Evolutionary conservation across 1,140 invertebrate genomes (phyloP), one percentile per base, ranked within the genome.

Genomic region (Drosophila fuyamai): DNA sequence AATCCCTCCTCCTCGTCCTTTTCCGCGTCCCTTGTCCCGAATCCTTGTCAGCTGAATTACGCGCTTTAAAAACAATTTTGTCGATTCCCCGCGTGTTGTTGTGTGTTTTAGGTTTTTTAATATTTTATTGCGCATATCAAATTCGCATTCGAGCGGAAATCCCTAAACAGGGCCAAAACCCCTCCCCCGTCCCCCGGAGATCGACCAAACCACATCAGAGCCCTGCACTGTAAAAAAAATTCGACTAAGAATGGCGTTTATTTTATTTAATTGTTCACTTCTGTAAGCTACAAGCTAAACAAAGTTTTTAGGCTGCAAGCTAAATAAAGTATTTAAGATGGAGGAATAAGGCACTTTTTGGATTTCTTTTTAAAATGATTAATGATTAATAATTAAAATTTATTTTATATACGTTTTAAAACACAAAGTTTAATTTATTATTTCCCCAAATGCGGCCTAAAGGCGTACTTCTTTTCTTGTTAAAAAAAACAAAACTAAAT

Each of bases 41-140:
- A 35, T 63, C 72, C 71, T 75, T 70, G 83, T 73, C 76, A 73
- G 72, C 76, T 88, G 83, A 88, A 88, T 88, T 88, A 88, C 79
- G 83, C 84, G 84, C 79, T 86, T 89, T 88, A 88, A 88, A 88
- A 88, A 88, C 83, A 89, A 88, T 88, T 88, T 88, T 83, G 76
- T 75, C 79, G 79, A 88, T 86, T 76, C 55, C 16, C 47, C 23
- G 35, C 35, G 46, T 73, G 55, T 43, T 70, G 65, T 61, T 73
- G 67, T 48, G 67, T 72, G 65, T 58, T 72, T 72, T 72, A 50
- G 51, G 18, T 62, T 56, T 85, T 86, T 86, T 81, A 88, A 88
- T 88, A 89, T 88, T 88, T 80, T 88, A 88, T 88, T 88, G 84
- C 84, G 80, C 84, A 88, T 88, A 88, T 88, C 84, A 88, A 89